A percentile compares a stretch with the other conserved stretches of the same genome.
Conservation (phyloP, 2,888 invertebrate genomes). For the Agrilus mali region DNA sequence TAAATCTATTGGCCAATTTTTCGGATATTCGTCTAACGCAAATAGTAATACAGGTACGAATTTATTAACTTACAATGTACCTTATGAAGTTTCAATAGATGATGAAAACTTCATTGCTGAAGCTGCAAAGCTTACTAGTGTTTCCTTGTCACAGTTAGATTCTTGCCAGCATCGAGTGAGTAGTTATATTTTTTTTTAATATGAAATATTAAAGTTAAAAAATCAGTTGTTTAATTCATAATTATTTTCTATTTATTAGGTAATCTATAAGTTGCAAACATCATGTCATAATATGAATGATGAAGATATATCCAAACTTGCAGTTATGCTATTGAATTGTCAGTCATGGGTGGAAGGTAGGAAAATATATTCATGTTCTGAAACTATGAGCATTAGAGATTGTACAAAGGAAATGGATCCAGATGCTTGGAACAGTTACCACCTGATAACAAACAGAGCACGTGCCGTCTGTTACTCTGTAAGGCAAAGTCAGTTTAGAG, state of each 20-base stretch:
- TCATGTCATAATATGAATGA: slow-evolving; percentile 48
- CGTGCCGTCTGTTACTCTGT: slow-evolving; percentile 53
- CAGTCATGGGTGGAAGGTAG: slow-evolving; percentile 50
- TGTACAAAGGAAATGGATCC: slow-evolving; percentile 54
- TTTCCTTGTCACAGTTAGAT: slow-evolving; percentile 44
- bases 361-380: slow-evolving; percentile 44
- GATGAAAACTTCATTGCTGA: slow-evolving; percentile 53
- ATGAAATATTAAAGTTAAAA: slow-evolving; percentile 2
- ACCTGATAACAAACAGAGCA: slow-evolving; percentile 52
- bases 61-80: slow-evolving; percentile 25
- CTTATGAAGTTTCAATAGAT: slow-evolving; percentile 40
- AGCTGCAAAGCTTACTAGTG: slow-evolving; percentile 44
- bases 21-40: slow-evolving; percentile 5
- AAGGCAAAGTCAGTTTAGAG: slow-evolving; percentile 50
- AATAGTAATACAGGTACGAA: slow-evolving; percentile 1
- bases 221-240: neutral
- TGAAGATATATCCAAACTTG: slow-evolving; percentile 51
- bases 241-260: slow-evolving; percentile 28
- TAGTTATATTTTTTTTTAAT: neutral
- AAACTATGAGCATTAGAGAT: slow-evolving; percentile 47
- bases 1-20: slow-evolving; percentile 7
- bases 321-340: slow-evolving; percentile 55
- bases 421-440: slow-evolving; percentile 57
- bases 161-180: slow-evolving; percentile 48
- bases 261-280: slow-evolving; percentile 44